Base-by-base conservation (phyloP, 2,888 invertebrate genomes). In the Drosophila acutilabella region DNA sequence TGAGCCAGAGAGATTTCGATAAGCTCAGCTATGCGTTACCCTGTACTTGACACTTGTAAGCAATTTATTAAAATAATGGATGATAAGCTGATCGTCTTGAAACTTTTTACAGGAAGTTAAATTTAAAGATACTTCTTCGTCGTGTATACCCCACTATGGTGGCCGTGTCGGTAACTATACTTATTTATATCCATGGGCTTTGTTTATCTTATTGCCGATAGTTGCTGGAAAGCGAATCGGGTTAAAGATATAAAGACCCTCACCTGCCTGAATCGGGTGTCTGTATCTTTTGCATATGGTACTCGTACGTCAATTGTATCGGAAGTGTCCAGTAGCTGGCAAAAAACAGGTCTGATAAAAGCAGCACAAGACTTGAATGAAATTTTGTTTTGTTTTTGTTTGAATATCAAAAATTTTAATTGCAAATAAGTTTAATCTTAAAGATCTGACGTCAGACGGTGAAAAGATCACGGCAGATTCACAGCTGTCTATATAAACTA, bases 271-370 rank as follows among this genome's bases (percentile, higher is more conserved):
- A 20, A 18, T 11, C 62, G 54, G 44, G n/a, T 50, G 33, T 23
- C 36, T 56, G 16, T 13, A 44, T n/a, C 36, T 56, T 56, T 23
- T 54, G 72, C 52, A 48, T 36, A 36, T 36, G 36, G 13, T 74
- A 51, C 26, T 36, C 44, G 26, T 18, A 81, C 89, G 84, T 84
- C 83, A 84, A 89, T 88, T 68, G 86, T 64, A 77, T 84, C 89
- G 88, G 88, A 88, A 89, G 80, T 89, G 82, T 74, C 77, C 85
- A 87, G 64, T 36, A 51, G 60, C 51, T 57, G 57, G 61, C 38
- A 30, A 57, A 59, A 30, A 69, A 61, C 64, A 56, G 61, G 42
- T 64, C 62, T 75, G 89, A 84, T 87, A 87, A 84, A 74, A 40
- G 13, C 47, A 61, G 69, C 47, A 47, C 62, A 60, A 45, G 41